Base-by-base conservation (phyloP, 2,113 vertebrate species). In the Salvelinus namaycush region DNA sequence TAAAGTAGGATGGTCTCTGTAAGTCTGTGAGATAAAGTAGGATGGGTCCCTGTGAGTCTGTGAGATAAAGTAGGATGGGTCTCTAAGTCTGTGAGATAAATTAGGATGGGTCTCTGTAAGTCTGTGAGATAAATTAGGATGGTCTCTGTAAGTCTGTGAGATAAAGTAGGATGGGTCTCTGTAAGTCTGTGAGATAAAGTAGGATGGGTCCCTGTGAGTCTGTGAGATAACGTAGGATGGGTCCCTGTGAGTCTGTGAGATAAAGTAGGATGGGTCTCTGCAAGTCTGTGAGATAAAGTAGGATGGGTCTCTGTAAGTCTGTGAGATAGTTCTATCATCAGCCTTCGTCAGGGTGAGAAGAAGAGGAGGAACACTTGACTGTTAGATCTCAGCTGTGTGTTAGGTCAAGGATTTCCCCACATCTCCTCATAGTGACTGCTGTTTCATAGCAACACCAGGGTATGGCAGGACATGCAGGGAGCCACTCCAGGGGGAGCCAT, bases 391-490 rank as follows among this genome's bases (percentile, higher is more conserved):
- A 26, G 78, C 20, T 29, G 22, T 74, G 73, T 72, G 70, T 48
- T 29, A 44, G 79, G 82, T 82, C 76, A 80, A 85, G 77, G 76
- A 81, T 74, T 77, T 74, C 80, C 71, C 65, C 76, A 72, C 57
- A 66, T 51, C 44, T 22, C 22, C 69, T 39, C 27, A 68, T 29
- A 59, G n/a, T 29, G 66, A 62, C 44, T 79, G 71, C 16, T 12
- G 48, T 54, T 3, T 49, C 12, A 34, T 74, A 64, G 59, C 73
- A 22, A 59, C 5, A 34, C 7, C 26, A 12, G 20, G 9, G 22
- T 65, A 22, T n/a, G 75, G 31, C 34, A 59, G 54, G 29, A 24
- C 73, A 64, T 73, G 26, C 29, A 18, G 24, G 26, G 27, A 34
- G 24, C 60, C 62, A 34, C 62, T 72, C 70, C 59, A 51, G 49